A percentile compares a stretch with the other conserved stretches of the same genome.
Evolutionary conservation across 1,140 invertebrate genomes (phyloP).

Genomic region (Papilio glaucus): DNA sequence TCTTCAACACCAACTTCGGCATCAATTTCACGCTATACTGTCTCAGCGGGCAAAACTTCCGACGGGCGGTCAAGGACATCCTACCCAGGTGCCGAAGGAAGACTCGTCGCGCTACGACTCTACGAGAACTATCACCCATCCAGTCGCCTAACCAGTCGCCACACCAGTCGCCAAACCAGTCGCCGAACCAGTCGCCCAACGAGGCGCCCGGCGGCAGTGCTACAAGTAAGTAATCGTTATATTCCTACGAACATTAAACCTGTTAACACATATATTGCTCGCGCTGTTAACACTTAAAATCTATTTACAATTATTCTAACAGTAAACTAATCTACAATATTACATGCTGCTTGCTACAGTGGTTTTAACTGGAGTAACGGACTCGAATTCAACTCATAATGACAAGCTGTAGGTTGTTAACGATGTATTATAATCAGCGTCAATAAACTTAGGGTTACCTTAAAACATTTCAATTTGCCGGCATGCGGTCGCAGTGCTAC

Average conservation of each 20-base stretch:
- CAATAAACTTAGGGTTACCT: too few species aligned
- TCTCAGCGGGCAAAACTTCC: conserved; percentile 91
- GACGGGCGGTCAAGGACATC: conserved; percentile 82
- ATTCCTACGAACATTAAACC: too few species aligned
- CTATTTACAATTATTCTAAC: neutral
- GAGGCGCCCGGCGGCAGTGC: conserved; percentile 51
- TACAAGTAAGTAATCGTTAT: conserved; percentile 55
- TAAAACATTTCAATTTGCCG: too few species aligned
- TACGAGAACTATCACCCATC: conserved; percentile 41
- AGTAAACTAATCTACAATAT: too few species aligned
- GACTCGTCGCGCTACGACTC: conserved; percentile 41
- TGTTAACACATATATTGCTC: neutral
- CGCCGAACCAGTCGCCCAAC: conserved; percentile 42
- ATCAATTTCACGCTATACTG: conserved; percentile 95
- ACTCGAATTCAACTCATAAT: too few species aligned
- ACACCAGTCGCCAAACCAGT: conserved; percentile 37
- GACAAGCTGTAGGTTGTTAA: too few species aligned
- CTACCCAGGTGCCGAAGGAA: conserved; percentile 49
- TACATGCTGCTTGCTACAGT: too few species aligned
- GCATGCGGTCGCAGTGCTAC: too few species aligned
- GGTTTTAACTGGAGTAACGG: too few species aligned
- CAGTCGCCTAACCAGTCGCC: too few species aligned
- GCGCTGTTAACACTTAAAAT: neutral
- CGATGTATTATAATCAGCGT: too few species aligned
- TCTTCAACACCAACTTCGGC: conserved; percentile 92